A percentile compares a stretch with the other conserved stretches of the same genome.
Conservation (phyloP, 2,888 invertebrate genomes). For the Ephialtes manifestator region DNA sequence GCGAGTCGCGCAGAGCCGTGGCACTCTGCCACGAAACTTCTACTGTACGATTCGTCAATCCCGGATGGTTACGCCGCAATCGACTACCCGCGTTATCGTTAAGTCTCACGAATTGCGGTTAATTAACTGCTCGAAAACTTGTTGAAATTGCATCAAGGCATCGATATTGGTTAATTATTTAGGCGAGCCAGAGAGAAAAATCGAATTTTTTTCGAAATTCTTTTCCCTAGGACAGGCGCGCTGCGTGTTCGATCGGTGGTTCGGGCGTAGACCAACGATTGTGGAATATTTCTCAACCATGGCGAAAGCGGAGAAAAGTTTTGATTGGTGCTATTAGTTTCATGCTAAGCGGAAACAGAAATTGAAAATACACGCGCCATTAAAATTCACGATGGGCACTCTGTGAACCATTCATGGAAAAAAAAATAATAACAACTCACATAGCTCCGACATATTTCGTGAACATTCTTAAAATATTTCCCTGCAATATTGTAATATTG, state of each 20-base stretch:
- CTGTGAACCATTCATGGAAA: neutral
- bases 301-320: no score
- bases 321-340: no score
- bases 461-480: no score
- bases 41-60: conserved; percentile 17
- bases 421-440: neutral
- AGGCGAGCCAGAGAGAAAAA: neutral
- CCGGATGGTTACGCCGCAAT: neutral
- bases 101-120: neutral
- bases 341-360: no score
- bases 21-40: neutral
- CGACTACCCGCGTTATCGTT: neutral
- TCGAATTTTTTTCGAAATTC: neutral
- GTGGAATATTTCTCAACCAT: no score
- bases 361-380: no score
- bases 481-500: no score
- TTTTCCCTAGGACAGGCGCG: no score
- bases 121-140: neutral
- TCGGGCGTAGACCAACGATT: no score
- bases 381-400: no score
- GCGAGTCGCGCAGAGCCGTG: conserved; percentile 12
- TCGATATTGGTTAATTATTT: neutral
- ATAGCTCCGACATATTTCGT: no score
- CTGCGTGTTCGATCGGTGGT: no score
- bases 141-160: neutral